These are phyloP conservation scores for Melanotaenia nigrans DNA, from an alignment of 2,797 vertebrate genomes.

Conservation along the genomic window DNA sequence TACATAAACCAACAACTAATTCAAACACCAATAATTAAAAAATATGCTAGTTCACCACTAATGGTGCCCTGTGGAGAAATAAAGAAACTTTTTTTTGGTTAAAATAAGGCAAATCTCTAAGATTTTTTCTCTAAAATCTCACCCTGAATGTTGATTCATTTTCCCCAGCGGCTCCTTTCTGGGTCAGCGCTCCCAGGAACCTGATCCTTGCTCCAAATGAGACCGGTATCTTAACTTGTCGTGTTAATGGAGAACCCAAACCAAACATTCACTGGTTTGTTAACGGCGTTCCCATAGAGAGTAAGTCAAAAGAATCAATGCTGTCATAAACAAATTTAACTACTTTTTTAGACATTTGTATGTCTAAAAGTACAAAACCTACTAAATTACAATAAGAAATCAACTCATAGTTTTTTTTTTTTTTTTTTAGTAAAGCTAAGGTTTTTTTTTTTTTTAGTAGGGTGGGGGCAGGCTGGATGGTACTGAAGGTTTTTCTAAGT, in stretches of 20 bases:
- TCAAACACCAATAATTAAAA: background rate
- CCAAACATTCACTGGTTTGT: slow-evolving; percentile 91
- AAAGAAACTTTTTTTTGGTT: background rate
- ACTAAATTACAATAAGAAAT: background rate
- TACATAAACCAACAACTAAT: slow-evolving; percentile 51
- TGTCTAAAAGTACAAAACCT: background rate
- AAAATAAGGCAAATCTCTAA: background rate
- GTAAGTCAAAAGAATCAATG: slow-evolving; percentile 79
- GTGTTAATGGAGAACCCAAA: slow-evolving; percentile 90
- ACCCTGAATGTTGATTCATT: background rate
- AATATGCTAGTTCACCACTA: background rate
- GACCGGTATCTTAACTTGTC: slow-evolving; percentile 89
- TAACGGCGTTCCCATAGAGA: slow-evolving; percentile 91
- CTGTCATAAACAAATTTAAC: background rate
- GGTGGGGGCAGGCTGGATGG: too few relatives aligned
- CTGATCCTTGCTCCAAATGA: slow-evolving; percentile 95
- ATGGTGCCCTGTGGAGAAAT: background rate
- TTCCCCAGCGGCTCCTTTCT: slow-evolving; percentile 91
- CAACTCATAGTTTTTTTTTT: background rate
- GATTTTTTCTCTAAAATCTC: background rate
- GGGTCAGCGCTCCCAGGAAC: slow-evolving; percentile 92
- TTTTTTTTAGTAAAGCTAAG: too few relatives aligned
- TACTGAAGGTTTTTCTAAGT: too few relatives aligned
- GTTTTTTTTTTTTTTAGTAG: background rate
- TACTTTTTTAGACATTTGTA: background rate